A percentile compares a stretch with the other conserved stretches of the same genome.
phyloP scores from a whole-genome alignment of 2,797 vertebrate genomes.

The Dipus sagitta region DNA sequence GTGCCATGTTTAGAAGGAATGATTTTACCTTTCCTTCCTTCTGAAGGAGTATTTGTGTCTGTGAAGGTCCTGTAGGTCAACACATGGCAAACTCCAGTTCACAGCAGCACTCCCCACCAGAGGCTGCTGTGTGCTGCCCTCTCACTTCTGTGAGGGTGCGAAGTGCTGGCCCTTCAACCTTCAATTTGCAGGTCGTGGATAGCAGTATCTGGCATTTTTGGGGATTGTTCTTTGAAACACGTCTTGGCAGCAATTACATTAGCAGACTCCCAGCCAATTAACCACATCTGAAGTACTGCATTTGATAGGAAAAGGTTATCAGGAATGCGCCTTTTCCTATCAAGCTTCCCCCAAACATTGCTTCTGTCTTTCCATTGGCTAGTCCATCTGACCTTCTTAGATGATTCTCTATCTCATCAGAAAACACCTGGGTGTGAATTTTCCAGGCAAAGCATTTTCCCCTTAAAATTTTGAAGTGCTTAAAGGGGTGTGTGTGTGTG shows the following conservation, averaged over 20 bases:
- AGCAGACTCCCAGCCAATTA: too few relatives aligned
- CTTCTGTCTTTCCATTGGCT: background rate
- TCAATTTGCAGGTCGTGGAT: fast-evolving
- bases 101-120: background rate
- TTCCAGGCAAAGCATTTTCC: background rate
- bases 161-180: fast-evolving
- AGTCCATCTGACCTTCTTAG: too few relatives aligned
- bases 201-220: too few relatives aligned
- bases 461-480: fast-evolving
- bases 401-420: background rate
- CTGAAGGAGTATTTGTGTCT: fast-evolving
- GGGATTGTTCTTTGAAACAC: background rate
- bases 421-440: background rate
- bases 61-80: too few relatives aligned
- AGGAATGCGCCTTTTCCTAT: fast-evolving
- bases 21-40: background rate
- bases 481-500: background rate
- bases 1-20: background rate
- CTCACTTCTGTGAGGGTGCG: fast-evolving
- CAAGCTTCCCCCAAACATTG: background rate
- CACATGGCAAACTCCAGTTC: fast-evolving
- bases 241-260: fast-evolving
- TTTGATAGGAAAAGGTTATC: background rate
- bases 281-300: too few relatives aligned
- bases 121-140: background rate